phyloP scores from a whole-genome alignment of 2,797 vertebrate species.

The Chelidonichthys spinosus region DNA sequence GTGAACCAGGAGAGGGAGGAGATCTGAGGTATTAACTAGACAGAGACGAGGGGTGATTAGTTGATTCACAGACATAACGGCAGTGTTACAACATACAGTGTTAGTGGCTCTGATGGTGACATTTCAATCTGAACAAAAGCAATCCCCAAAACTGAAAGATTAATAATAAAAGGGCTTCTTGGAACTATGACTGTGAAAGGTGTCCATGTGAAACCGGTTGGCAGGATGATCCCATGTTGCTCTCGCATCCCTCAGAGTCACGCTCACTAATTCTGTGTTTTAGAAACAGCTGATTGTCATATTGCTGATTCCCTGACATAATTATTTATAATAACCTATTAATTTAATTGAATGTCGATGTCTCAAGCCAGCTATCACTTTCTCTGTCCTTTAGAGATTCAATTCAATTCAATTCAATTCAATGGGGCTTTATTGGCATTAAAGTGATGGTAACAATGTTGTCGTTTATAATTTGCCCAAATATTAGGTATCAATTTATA shows the following conservation, averaged over 20 bases:
- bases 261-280: background rate
- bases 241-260: background rate
- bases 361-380: background rate
- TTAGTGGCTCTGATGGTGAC: background rate
- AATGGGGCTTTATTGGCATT: too few species aligned
- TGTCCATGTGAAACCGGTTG: background rate
- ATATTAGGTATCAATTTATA: too few species aligned
- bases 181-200: background rate
- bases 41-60: conserved; percentile 22
- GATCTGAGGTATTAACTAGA: conserved; percentile 95
- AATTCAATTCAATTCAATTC: background rate
- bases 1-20: conserved; percentile 98
- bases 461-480: too few species aligned
- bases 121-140: background rate
- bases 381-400: conserved; percentile 18
- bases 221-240: background rate
- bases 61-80: background rate
- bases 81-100: background rate
- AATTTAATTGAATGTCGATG: background rate
- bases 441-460: too few species aligned
- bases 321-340: background rate
- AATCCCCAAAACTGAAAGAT: too few species aligned
- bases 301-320: background rate
- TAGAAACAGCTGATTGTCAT: background rate
- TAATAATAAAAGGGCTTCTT: background rate